These are phyloP conservation scores for Matsumurasca onukii DNA, from an alignment of 1,140 invertebrate genomes.

Conservation along the genomic window DNA sequence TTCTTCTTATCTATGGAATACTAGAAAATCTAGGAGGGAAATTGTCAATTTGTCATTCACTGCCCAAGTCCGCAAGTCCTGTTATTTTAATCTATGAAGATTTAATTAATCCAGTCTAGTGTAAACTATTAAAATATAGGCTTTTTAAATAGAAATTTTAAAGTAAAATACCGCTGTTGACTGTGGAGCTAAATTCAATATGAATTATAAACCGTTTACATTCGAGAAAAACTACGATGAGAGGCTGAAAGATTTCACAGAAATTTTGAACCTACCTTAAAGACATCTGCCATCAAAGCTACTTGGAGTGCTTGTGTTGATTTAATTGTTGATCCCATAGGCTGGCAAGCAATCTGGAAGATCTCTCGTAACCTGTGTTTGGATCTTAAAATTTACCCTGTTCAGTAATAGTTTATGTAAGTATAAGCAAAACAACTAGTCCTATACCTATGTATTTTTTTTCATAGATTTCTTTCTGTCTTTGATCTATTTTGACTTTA, in stretches of 20 bases:
- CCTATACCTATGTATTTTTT: too few relatives aligned
- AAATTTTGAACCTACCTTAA: not conserved
- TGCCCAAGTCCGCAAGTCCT: too few relatives aligned
- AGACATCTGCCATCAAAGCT: not conserved
- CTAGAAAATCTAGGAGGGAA: too few relatives aligned
- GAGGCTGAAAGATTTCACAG: not conserved
- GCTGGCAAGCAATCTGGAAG: conserved; percentile 14
- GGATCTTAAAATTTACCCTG: conserved; percentile 1
- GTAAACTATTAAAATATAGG: too few relatives aligned
- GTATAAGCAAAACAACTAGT: too few relatives aligned
- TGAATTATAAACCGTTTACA: not conserved
- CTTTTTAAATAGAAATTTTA: too few relatives aligned
- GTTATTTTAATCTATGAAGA: too few relatives aligned
- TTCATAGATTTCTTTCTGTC: too few relatives aligned
- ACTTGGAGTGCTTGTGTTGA: conserved; percentile 5
- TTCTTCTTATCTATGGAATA: too few relatives aligned
- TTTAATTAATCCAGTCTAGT: too few relatives aligned
- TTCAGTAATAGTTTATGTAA: not conserved
- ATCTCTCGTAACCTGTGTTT: not conserved
- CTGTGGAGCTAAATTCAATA: not conserved
- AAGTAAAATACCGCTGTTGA: too few relatives aligned
- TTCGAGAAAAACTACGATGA: not conserved
- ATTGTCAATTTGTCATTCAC: too few relatives aligned
- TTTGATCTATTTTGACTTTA: not conserved
- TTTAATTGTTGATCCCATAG: conserved; percentile 2